Conservation (phyloP, 2,113 vertebrate genomes). For the Plecturocebus donacophilus region DNA sequence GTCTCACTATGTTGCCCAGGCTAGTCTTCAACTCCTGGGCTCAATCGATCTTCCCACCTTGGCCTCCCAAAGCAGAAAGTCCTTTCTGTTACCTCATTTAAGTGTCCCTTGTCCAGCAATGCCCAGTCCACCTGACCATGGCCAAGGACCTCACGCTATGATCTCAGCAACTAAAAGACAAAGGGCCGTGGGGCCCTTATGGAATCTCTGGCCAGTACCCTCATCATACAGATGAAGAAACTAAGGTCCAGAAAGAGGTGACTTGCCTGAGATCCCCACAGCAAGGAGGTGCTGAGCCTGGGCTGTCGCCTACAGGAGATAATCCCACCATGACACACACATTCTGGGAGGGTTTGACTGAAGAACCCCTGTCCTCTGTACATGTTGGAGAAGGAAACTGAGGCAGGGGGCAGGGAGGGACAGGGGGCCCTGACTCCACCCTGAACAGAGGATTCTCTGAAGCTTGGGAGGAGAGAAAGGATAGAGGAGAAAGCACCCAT, state of each 20-base stretch:
- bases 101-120: background rate
- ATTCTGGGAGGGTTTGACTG: background rate
- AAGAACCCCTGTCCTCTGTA: background rate
- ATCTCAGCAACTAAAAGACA: background rate
- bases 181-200: background rate
- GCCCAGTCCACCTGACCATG: background rate
- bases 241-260: background rate
- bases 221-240: background rate
- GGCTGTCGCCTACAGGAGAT: background rate
- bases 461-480: background rate
- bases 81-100: background rate
- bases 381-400: background rate
- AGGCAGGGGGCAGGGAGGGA: background rate
- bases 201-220: background rate
- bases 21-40: too few relatives aligned
- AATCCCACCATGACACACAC: background rate
- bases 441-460: background rate
- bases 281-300: background rate
- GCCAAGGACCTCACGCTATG: background rate
- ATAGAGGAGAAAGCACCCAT: rapidly evolving
- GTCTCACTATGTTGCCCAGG: too few relatives aligned
- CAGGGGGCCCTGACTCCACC: background rate
- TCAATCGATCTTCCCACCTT: background rate
- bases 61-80: background rate
- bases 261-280: background rate